These are phyloP conservation scores for Sitta europaea DNA, from an alignment of 2,113 vertebrate genomes.

Conservation along the genomic window DNA sequence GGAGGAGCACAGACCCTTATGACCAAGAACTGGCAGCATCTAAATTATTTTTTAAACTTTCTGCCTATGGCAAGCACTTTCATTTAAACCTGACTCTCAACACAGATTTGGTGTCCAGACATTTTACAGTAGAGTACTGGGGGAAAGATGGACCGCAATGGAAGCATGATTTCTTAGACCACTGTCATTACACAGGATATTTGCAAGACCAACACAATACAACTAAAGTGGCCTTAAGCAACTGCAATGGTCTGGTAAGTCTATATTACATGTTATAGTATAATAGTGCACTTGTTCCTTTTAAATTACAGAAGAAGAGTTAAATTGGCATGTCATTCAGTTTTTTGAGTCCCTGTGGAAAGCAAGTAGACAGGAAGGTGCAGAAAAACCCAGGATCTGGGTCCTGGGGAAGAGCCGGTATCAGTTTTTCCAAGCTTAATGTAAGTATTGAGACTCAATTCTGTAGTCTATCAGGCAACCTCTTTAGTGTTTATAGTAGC, in stretches of 20 bases:
- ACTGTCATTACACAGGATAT: constrained; percentile 30
- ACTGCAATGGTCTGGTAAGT: constrained; percentile 38
- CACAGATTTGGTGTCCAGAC: constrained; percentile 93
- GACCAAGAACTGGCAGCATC: constrained; percentile 80
- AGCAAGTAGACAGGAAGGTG: neutral
- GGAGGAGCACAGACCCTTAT: constrained; percentile 79
- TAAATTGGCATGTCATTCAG: neutral
- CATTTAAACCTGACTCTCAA: constrained; percentile 96
- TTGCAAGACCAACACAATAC: constrained; percentile 7
- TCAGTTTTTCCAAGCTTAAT: neutral
- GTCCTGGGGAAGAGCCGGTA: neutral
- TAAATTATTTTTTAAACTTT: constrained; percentile 95
- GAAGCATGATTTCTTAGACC: constrained; percentile 24
- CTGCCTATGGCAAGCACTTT: constrained; percentile 98
- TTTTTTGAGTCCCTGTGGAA: neutral
- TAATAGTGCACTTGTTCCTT: neutral
- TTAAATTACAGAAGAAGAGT: neutral
- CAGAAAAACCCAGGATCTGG: neutral
- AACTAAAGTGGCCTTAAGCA: constrained; percentile 26
- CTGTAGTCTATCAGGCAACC: neutral
- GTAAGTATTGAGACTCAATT: neutral
- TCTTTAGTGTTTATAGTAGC: neutral
- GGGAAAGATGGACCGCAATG: constrained; percentile 67
- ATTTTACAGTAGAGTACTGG: constrained; percentile 98
- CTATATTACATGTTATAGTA: neutral